phyloP scores from a whole-genome alignment of 1,140 invertebrate genomes.

The Drosophila tsacasi region DNA sequence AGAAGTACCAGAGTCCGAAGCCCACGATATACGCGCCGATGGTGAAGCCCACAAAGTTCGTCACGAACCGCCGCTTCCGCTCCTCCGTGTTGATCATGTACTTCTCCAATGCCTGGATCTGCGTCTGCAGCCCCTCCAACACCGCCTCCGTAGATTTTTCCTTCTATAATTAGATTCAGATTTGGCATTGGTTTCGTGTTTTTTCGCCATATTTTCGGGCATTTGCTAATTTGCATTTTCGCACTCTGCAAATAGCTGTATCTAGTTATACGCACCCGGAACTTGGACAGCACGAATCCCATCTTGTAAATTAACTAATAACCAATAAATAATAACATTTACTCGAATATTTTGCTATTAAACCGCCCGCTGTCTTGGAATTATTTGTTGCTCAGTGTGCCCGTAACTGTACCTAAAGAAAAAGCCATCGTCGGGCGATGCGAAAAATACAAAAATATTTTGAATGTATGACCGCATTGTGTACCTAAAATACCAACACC shows the following conservation, averaged over 20 bases:
- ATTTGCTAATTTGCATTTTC: neutral
- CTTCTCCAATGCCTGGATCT: conserved; percentile 92
- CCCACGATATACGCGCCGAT: conserved; percentile 92
- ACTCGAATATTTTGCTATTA: conserved; percentile 36
- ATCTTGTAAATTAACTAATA: conserved; percentile 19
- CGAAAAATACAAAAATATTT: neutral
- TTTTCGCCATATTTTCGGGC: conserved; percentile 28
- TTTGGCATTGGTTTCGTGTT: conserved; percentile 10
- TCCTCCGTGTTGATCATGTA: conserved; percentile 92
- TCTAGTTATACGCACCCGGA: conserved; percentile 33
- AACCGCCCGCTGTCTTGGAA: conserved; percentile 28
- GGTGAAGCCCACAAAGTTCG: conserved; percentile 92
- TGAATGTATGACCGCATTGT: neutral
- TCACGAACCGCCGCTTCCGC: conserved; percentile 91
- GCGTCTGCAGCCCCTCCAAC: conserved; percentile 91
- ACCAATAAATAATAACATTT: conserved; percentile 29
- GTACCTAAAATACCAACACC: too few species aligned
- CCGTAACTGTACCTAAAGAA: conserved; percentile 14
- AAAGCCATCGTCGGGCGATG: neutral
- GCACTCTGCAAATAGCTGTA: neutral
- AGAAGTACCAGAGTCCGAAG: conserved; percentile 92
- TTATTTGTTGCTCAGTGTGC: conserved; percentile 29
- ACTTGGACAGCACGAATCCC: conserved; percentile 49
- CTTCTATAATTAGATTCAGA: conserved; percentile 88
- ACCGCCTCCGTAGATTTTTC: conserved; percentile 92